A percentile compares a stretch with the other conserved stretches of the same genome.
These are phyloP conservation scores for Drosophila sproati DNA, from an alignment of 1,140 invertebrate genomes.

Conservation along the genomic window DNA sequence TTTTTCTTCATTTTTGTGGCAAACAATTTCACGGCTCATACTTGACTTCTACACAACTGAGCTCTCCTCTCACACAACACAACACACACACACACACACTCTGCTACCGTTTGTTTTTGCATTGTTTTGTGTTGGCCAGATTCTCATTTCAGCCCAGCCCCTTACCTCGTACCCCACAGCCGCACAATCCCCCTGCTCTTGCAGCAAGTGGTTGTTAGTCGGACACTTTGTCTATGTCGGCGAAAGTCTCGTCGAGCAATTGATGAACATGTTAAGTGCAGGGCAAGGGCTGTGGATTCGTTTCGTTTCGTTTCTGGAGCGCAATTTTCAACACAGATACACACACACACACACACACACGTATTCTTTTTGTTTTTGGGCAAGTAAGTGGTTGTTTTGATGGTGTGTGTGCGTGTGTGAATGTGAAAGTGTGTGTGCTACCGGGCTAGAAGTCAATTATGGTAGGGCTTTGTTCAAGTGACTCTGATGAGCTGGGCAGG, in stretches of 20 bases:
- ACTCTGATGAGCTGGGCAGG: constrained; percentile 41
- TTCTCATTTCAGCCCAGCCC: constrained; percentile 42
- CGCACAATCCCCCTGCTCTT: background rate
- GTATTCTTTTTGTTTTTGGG: constrained; percentile 5
- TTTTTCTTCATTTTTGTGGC: constrained; percentile 20
- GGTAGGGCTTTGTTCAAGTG: constrained; percentile 75
- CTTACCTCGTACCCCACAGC: too few relatives aligned
- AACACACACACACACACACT: background rate
- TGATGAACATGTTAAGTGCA: constrained; percentile 81
- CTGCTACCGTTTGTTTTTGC: constrained; percentile 36
- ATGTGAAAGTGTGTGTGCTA: constrained; percentile 43
- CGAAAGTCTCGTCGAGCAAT: constrained; percentile 61
- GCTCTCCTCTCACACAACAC: background rate
- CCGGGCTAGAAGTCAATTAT: constrained; percentile 73
- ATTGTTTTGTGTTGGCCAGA: constrained; percentile 68
- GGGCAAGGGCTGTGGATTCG: constrained; percentile 55
- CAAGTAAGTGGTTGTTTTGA: constrained; percentile 42
- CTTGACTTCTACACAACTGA: constrained; percentile 23
- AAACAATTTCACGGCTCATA: constrained; percentile 57
- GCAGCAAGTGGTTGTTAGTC: constrained; percentile 34
- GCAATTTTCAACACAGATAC: constrained; percentile 27
- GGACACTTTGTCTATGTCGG: constrained; percentile 72
- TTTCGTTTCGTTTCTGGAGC: constrained; percentile 58
- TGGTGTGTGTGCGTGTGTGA: constrained; percentile 35
- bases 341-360: background rate